Base-by-base conservation (phyloP, 2,797 vertebrate species). In the Paedocypris micromegethes region DNA sequence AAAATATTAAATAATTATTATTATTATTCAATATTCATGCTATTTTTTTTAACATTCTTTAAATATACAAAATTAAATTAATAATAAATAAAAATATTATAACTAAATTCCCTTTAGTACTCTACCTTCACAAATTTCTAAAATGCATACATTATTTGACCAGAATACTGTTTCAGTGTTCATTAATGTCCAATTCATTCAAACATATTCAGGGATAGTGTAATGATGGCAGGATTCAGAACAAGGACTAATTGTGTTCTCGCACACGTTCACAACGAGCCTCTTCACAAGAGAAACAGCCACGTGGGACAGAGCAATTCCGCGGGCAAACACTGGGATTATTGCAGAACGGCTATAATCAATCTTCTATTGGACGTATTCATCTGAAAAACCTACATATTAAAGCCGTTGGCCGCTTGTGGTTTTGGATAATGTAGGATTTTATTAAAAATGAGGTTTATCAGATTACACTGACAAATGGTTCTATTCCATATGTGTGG, bases 361-460 rank as follows among this genome's bases (percentile, higher is more conserved):
- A 74, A 55, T 51, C 74, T 56, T 58, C 86, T 48, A 86, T 82
- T 83, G 59, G 76, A 77, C 72, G 73, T 69, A 79, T 78, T 81
- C 80, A 77, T 77, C 83, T 78, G 71, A 76, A 79, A 52, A 65
- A 52, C 80, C 81, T 61, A 68, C 52, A 80, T 70, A 79, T 79
- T 80, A 82, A 38, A 67, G 47, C 54, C 54, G 45, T 58, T 56
- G 68, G 68, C 63, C 59, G 63, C 63, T 57, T 6, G 58, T 47
- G 52, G 41, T 56, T 57, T 63, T 37, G 41, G 59, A 37, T 70
- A 57, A 63, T 63, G 47, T 45, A 61, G 46, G 58, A 51, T 65
- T 59, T 45, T 39, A 68, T 50, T 38, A 64, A 65, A 54, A 66
- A 59, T 60, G 60, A 40, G 56, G 6, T 58, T 54, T 42, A 58